A percentile compares a stretch with the other conserved stretches of the same genome.
These are phyloP conservation scores for Siniperca undulata DNA, from an alignment of 2,797 vertebrate species.

Conservation along the genomic window DNA sequence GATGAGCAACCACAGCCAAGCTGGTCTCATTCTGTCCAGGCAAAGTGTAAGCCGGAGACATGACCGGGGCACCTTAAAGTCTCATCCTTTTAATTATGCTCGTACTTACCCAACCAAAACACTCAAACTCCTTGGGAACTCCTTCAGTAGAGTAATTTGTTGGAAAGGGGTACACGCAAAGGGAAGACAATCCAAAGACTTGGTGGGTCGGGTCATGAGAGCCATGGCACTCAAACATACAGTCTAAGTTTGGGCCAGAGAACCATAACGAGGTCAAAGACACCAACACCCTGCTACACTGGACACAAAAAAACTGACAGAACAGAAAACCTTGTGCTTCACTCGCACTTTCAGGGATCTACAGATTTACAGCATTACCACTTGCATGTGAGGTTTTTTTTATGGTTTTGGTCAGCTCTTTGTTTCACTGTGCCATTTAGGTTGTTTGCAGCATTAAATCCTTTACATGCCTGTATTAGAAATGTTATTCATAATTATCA, in stretches of 20 bases:
- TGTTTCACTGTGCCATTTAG: background rate
- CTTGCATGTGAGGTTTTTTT: too few relatives aligned
- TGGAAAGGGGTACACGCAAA: conserved; percentile 14
- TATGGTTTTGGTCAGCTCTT: background rate
- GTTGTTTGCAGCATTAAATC: background rate
- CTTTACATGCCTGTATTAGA: background rate
- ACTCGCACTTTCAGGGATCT: background rate
- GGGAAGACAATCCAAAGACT: conserved; percentile 11
- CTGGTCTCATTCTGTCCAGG: conserved; percentile 34
- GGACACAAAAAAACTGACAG: background rate
- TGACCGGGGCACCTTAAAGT: conserved; percentile 44
- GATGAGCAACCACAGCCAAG: conserved; percentile 61
- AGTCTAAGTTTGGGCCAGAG: background rate
- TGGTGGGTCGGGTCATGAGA: background rate
- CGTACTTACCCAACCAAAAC: conserved; percentile 46
- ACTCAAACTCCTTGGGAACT: conserved; percentile 45
- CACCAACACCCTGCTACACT: background rate
- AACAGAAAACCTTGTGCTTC: background rate
- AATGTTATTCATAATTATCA: background rate
- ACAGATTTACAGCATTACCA: background rate
- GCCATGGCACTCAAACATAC: background rate
- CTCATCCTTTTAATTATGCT: conserved; percentile 67
- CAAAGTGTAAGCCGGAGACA: conserved; percentile 42
- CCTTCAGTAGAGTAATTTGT: conserved; percentile 44
- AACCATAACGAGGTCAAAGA: background rate